phyloP scores from a whole-genome alignment of 2,797 vertebrate species.

The Lindbergichthys nudifrons region DNA sequence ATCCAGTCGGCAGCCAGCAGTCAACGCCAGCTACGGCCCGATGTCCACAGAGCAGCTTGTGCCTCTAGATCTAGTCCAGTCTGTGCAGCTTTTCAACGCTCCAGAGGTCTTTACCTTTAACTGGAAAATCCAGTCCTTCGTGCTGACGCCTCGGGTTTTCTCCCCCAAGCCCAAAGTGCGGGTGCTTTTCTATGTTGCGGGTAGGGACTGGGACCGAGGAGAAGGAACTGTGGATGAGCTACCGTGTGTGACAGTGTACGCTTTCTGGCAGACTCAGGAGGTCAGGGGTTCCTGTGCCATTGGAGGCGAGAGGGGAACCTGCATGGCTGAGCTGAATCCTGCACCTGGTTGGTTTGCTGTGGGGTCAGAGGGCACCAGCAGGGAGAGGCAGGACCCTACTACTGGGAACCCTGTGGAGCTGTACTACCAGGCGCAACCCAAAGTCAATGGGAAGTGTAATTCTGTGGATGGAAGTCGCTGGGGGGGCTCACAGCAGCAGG shows the following conservation, averaged over 20 bases:
- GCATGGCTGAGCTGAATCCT: slow-evolving; percentile 89
- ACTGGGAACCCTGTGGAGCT: slow-evolving; percentile 91
- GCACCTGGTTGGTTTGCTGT: slow-evolving; percentile 88
- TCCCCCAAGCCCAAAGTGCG: slow-evolving; percentile 88
- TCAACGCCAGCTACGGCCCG: slow-evolving; percentile 90
- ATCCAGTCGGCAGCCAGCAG: slow-evolving; percentile 83
- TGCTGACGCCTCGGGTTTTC: slow-evolving; percentile 88
- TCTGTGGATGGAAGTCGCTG: slow-evolving; percentile 71
- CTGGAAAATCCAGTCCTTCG: slow-evolving; percentile 90
- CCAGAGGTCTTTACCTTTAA: slow-evolving; percentile 85
- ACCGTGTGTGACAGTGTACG: slow-evolving; percentile 91
- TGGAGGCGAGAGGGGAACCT: slow-evolving; percentile 86
- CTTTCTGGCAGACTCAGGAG: slow-evolving; percentile 93
- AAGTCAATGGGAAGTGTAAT: slow-evolving; percentile 81
- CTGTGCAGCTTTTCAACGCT: slow-evolving; percentile 84
- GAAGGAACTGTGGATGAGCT: slow-evolving; percentile 79
- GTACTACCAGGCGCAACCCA: slow-evolving; percentile 87
- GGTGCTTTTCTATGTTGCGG: slow-evolving; percentile 91
- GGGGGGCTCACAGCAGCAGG: slow-evolving; percentile 71
- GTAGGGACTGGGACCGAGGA: slow-evolving; percentile 88
- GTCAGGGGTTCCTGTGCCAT: slow-evolving; percentile 89
- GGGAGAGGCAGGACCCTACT: slow-evolving; percentile 82
- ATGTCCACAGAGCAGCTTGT: slow-evolving; percentile 85
- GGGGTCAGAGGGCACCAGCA: slow-evolving; percentile 83
- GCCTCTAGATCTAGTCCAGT: slow-evolving; percentile 86